These are phyloP conservation scores for Tenthredo notha DNA, from an alignment of 2,888 invertebrate genomes.

Conservation along the genomic window DNA sequence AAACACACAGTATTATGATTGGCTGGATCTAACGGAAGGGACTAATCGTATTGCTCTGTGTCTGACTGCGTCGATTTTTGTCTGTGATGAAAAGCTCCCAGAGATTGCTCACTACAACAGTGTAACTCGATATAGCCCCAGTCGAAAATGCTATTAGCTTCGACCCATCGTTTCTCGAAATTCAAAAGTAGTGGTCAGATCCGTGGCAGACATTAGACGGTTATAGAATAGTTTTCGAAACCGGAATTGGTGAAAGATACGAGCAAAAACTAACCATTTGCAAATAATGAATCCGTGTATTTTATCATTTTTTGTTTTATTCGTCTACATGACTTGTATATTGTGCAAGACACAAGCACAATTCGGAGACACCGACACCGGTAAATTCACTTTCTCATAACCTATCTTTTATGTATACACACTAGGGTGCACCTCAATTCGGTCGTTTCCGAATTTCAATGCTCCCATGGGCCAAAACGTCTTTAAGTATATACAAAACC, in stretches of 20 bases:
- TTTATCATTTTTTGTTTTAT: background rate
- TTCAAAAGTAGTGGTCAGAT: conserved; percentile 3
- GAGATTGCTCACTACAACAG: no score
- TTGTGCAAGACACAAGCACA: background rate
- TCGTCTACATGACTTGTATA: background rate
- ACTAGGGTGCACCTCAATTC: no score
- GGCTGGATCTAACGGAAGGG: no score
- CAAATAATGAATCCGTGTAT: conserved; percentile 9
- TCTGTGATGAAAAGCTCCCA: no score
- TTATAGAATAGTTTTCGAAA: background rate
- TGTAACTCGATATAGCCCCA: no score
- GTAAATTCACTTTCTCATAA: conserved; percentile 11
- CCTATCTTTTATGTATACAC: background rate
- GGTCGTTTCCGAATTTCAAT: no score
- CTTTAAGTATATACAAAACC: no score
- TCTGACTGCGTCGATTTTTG: no score
- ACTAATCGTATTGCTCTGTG: no score
- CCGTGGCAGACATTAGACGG: background rate
- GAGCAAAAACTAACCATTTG: background rate
- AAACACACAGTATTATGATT: no score
- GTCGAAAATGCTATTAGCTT: no score
- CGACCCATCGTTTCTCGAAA: background rate
- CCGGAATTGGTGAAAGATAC: background rate
- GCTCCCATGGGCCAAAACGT: no score
- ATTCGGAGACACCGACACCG: conserved; percentile 8